A percentile compares a stretch with the other conserved stretches of the same genome.
These are phyloP conservation scores for Nylanderia fulva DNA, from an alignment of 1,140 invertebrate genomes.

Conservation along the genomic window DNA sequence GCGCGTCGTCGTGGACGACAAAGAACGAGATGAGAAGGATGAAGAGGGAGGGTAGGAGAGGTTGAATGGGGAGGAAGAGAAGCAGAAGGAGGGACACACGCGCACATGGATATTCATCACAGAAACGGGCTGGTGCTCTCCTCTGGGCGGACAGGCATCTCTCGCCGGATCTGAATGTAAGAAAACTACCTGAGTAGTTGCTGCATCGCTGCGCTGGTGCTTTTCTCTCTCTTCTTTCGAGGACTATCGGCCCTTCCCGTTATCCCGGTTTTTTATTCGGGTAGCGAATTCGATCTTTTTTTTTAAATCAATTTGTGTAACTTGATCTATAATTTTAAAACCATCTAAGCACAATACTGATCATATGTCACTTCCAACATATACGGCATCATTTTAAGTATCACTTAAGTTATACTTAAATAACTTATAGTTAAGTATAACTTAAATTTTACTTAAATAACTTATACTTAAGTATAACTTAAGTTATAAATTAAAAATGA, in stretches of 20 bases:
- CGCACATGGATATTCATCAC: constrained; percentile 69
- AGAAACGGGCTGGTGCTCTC: constrained; percentile 56
- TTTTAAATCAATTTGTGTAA: background rate
- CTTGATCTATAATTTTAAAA: background rate
- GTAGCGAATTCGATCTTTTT: constrained; percentile 20
- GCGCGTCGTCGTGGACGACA: constrained; percentile 64
- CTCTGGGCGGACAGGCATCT: constrained; percentile 66
- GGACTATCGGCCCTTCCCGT: constrained; percentile 25
- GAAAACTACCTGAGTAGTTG: constrained; percentile 69
- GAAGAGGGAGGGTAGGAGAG: constrained; percentile 8
- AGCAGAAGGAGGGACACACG: constrained; percentile 35
- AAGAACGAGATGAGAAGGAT: constrained; percentile 42
- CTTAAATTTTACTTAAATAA: no score
- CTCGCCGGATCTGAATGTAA: constrained; percentile 64
- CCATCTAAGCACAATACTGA: no score
- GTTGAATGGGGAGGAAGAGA: constrained; percentile 20
- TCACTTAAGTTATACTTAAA: no score
- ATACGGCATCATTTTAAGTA: no score
- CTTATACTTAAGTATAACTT: no score
- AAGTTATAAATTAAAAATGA: no score
- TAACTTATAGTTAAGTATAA: no score
- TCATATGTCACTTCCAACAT: no score
- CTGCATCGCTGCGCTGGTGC: background rate
- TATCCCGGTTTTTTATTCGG: background rate
- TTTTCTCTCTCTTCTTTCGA: background rate